These are phyloP conservation scores for Rhamphomyia laevipes DNA, from an alignment of 2,888 invertebrate genomes.

Conservation along the genomic window DNA sequence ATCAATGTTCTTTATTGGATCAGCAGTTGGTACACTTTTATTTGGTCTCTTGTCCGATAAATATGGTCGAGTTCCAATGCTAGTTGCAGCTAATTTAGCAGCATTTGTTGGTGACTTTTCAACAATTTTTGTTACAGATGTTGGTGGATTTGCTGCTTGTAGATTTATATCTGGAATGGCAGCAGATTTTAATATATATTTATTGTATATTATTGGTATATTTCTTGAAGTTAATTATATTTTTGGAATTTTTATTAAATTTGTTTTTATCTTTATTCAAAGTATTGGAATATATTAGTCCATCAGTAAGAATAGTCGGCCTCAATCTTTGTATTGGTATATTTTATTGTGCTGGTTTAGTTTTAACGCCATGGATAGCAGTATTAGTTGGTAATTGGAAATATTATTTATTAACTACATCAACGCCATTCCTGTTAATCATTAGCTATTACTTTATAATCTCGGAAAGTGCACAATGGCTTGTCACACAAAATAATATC, in stretches of 20 bases:
- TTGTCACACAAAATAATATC: slow-evolving; percentile 37
- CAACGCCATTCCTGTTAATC: slow-evolving; percentile 34
- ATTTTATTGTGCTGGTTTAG: slow-evolving; percentile 40
- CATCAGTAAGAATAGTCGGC: slow-evolving; percentile 39
- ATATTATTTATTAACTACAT: slow-evolving; percentile 33
- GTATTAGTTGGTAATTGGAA: slow-evolving; percentile 35
- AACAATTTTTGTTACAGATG: slow-evolving; percentile 38
- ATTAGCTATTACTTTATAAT: slow-evolving; percentile 35
- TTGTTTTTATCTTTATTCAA: neutral
- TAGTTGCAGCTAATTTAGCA: slow-evolving; percentile 41
- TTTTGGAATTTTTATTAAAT: neutral
- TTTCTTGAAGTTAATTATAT: slow-evolving; percentile 4
- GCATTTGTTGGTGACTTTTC: slow-evolving; percentile 42
- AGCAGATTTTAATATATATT: slow-evolving; percentile 44
- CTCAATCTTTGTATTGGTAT: slow-evolving; percentile 41
- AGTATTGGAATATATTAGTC: slow-evolving; percentile 43
- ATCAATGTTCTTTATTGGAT: slow-evolving; percentile 47
- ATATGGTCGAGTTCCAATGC: slow-evolving; percentile 42
- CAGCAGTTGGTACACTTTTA: slow-evolving; percentile 44
- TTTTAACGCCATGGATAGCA: slow-evolving; percentile 35
- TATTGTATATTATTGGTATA: slow-evolving; percentile 48
- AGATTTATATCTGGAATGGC: slow-evolving; percentile 47
- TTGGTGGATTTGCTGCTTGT: slow-evolving; percentile 38
- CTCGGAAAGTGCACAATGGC: slow-evolving; percentile 44
- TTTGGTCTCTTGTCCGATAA: slow-evolving; percentile 46